Percentiles rank a stretch among this genome's conserved stretches.
Evolutionary conservation across 2,113 vertebrate genomes (phyloP).

Genomic region (Butastur rufipennis): DNA sequence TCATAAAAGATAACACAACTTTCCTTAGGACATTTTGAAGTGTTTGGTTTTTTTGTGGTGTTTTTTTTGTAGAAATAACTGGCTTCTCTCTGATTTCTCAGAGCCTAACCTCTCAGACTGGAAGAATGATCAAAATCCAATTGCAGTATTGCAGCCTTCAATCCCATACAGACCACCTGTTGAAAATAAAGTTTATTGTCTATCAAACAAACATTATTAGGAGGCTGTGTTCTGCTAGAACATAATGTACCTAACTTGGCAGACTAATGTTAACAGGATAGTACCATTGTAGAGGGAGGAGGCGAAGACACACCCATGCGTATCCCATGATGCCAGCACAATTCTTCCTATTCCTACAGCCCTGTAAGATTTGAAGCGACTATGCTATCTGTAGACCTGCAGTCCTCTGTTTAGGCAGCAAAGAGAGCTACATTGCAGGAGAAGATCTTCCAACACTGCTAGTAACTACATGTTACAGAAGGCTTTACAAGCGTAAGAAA

Average conservation of each 20-base stretch:
- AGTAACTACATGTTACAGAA: neutral
- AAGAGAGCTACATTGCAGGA: neutral
- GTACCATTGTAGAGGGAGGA: slow-evolving; percentile 7
- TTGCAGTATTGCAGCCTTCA: neutral
- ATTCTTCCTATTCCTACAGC: neutral
- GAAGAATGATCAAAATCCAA: neutral
- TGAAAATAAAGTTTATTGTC: slow-evolving; percentile 12
- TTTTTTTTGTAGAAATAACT: neutral
- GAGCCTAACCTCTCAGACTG: neutral
- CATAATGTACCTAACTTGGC: slow-evolving; percentile 13
- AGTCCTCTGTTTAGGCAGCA: neutral
- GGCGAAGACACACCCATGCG: neutral
- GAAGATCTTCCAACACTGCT: neutral
- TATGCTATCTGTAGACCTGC: neutral
- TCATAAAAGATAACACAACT: neutral
- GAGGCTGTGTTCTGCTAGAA: neutral
- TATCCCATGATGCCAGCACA: neutral
- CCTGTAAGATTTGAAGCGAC: neutral
- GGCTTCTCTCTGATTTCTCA: neutral
- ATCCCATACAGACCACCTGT: neutral
- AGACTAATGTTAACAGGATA: slow-evolving; percentile 13
- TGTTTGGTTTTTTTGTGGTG: no score
- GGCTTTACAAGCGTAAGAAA: neutral
- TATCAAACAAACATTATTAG: neutral
- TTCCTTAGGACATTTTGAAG: neutral